phyloP scores from a whole-genome alignment of 2,113 vertebrate genomes.

The Lutjanus erythropterus region DNA sequence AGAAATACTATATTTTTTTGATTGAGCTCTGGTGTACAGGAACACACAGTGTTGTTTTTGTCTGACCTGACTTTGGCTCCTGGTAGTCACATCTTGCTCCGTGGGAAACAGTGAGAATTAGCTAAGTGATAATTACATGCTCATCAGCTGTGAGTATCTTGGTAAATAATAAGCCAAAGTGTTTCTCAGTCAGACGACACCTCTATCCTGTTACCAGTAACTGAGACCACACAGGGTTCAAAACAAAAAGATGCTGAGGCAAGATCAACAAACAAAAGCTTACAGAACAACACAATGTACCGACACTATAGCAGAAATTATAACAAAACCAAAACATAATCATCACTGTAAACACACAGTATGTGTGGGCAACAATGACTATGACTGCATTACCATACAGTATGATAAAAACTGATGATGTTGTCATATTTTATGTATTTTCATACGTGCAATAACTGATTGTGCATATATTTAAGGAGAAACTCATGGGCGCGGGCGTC shows the following conservation, averaged over 20 bases:
- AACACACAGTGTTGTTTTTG: neutral
- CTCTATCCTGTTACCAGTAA: constrained; percentile 10
- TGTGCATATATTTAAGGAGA: neutral
- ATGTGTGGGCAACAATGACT: neutral
- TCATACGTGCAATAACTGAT: neutral
- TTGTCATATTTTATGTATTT: neutral
- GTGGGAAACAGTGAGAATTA: constrained; percentile 26
- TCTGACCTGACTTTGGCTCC: constrained; percentile 14
- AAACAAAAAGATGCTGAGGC: neutral
- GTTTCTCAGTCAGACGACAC: constrained; percentile 7
- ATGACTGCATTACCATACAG: neutral
- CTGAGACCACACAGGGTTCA: neutral
- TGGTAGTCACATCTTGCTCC: constrained; percentile 16
- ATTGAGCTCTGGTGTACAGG: neutral
- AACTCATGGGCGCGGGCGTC: no score
- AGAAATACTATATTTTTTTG: neutral
- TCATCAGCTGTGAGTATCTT: constrained; percentile 17
- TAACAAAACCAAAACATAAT: neutral
- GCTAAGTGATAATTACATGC: constrained; percentile 47
- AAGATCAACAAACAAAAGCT: neutral
- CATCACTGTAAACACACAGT: neutral
- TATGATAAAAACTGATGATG: neutral
- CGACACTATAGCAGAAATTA: neutral
- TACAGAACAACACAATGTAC: neutral
- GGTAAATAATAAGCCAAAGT: constrained; percentile 15